Conservation (phyloP, 2,888 invertebrate species). For the Synanthedon vespiformis region DNA sequence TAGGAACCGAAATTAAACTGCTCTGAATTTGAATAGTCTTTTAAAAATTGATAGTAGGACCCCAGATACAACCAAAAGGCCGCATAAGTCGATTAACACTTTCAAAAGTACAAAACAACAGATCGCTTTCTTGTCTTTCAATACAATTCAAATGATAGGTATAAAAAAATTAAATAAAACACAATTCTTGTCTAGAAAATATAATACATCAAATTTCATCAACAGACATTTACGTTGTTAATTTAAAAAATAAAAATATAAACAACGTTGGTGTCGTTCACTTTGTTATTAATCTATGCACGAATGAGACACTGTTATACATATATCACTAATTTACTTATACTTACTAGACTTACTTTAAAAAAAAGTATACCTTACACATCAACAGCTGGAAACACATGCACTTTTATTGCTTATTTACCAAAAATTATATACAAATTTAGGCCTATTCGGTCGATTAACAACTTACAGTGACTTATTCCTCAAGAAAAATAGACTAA, state of each 20-base stretch:
- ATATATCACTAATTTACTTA: conserved; percentile 6
- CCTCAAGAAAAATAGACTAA: too few relatives aligned
- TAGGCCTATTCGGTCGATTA: background rate
- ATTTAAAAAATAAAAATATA: conserved; percentile 36
- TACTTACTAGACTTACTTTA: conserved; percentile 12
- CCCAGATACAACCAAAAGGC: too few relatives aligned
- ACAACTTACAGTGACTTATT: too few relatives aligned
- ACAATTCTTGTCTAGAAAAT: conserved; percentile 53
- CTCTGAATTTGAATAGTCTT: too few relatives aligned
- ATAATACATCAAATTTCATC: conserved; percentile 60
- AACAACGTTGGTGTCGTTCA: conserved; percentile 25
- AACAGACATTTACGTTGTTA: conserved; percentile 55
- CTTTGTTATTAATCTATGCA: conserved; percentile 27
- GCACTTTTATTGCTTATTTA: background rate
- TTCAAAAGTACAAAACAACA: too few relatives aligned
- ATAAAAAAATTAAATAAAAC: conserved; percentile 14
- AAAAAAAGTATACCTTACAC: conserved; percentile 9
- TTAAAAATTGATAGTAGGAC: too few relatives aligned
- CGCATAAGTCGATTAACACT: too few relatives aligned
- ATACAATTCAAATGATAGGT: too few relatives aligned
- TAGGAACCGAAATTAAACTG: too few relatives aligned
- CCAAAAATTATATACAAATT: conserved; percentile 1
- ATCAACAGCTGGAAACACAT: background rate
- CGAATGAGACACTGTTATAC: conserved; percentile 14
- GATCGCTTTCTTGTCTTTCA: too few relatives aligned